phyloP scores from a whole-genome alignment of 2,113 vertebrate genomes.

The Sakesphorus luctuosus region DNA sequence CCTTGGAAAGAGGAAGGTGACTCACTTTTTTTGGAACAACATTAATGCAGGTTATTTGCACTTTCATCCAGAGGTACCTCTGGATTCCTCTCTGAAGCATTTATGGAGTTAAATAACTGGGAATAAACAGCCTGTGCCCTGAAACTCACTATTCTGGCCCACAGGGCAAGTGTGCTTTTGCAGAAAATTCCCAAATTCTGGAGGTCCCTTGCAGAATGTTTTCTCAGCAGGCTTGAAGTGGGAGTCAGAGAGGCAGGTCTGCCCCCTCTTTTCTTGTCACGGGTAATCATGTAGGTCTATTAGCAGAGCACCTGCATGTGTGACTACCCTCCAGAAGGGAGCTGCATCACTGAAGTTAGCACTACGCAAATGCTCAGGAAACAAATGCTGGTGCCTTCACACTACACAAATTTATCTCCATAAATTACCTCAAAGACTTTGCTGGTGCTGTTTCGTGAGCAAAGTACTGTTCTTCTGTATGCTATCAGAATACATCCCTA shows the following conservation, averaged over 20 bases:
- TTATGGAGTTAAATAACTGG: not conserved
- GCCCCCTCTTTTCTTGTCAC: not conserved
- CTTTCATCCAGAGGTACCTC: not conserved
- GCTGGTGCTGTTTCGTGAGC: not conserved
- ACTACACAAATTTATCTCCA: not conserved
- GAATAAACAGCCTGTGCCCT: not conserved
- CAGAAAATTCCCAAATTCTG: not conserved
- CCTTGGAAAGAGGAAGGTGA: not conserved
- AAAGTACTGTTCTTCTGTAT: not conserved
- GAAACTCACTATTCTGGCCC: not conserved
- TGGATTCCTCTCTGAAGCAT: not conserved
- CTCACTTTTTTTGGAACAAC: not conserved
- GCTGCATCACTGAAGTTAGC: not conserved
- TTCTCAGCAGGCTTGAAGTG: not conserved
- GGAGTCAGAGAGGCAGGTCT: not conserved
- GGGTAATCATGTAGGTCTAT: not conserved
- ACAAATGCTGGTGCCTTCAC: not conserved
- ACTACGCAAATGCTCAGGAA: not conserved
- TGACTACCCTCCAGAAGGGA: not conserved
- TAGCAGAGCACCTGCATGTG: not conserved
- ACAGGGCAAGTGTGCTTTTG: not conserved
- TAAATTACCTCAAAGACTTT: not conserved
- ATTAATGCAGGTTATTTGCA: not conserved
- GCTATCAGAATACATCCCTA: conserved; percentile 27
- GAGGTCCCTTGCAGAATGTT: not conserved